These are phyloP conservation scores for Aspidoscelis tigris DNA, from an alignment of 2,113 vertebrate species.

Conservation along the genomic window DNA sequence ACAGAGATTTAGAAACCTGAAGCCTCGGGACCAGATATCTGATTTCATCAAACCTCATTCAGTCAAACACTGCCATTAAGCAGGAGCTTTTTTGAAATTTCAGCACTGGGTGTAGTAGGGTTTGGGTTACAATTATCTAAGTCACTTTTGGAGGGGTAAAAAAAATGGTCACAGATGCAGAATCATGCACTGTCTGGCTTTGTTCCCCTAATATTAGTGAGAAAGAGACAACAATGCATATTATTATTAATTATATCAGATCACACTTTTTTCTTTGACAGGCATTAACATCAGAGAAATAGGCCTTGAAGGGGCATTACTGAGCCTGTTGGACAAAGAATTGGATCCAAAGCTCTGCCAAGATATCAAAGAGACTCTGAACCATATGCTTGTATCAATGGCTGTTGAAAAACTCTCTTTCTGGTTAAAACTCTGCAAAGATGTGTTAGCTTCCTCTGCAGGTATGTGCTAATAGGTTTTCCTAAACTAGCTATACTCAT, in stretches of 20 bases:
- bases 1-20: no score
- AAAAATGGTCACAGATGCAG: no score
- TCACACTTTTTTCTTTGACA: conserved; percentile 71
- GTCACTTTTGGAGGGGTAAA: no score
- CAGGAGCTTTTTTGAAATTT: no score
- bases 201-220: no score
- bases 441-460: conserved; percentile 89
- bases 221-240: no score
- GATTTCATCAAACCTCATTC: no score
- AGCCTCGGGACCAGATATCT: no score
- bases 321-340: conserved; percentile 89
- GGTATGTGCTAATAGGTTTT: conserved; percentile 68
- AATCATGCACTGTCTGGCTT: no score
- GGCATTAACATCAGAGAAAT: conserved; percentile 90
- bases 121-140: no score
- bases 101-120: no score
- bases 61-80: no score
- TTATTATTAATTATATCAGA: conserved; percentile 27
- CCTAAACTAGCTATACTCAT: not conserved
- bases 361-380: conserved; percentile 90
- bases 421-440: conserved; percentile 95
- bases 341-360: conserved; percentile 81
- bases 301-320: conserved; percentile 91
- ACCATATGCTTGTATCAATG: conserved; percentile 87
- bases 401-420: conserved; percentile 85